Conservation (phyloP, 2,888 invertebrate species). For the Steinernema scapterisci region DNA sequence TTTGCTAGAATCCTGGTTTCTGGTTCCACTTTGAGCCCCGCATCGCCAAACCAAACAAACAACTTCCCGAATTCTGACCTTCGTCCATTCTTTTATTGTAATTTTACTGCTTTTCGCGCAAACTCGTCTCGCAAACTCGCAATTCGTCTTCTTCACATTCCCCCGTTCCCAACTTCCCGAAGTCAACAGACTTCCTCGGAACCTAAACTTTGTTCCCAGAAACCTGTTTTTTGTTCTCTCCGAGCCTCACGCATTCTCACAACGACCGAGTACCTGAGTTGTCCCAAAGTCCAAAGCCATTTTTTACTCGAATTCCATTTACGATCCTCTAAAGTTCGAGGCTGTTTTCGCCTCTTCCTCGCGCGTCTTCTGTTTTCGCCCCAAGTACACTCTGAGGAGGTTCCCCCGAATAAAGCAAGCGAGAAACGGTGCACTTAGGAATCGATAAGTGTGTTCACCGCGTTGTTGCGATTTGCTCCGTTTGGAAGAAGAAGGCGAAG, state of each 20-base stretch:
- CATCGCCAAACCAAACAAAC: too few relatives aligned
- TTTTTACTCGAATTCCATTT: neutral
- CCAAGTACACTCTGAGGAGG: neutral
- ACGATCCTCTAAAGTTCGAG: neutral
- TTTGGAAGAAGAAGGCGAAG: neutral
- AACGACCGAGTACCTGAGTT: too few relatives aligned
- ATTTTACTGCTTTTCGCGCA: neutral
- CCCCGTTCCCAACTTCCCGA: neutral
- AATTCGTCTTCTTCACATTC: neutral
- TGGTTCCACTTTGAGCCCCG: too few relatives aligned
- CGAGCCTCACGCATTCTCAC: neutral
- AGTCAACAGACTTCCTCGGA: neutral
- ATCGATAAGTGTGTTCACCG: neutral
- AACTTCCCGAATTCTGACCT: neutral
- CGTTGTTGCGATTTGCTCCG: neutral
- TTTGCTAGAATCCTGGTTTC: too few relatives aligned
- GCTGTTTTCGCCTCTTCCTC: too few relatives aligned
- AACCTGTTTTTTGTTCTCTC: neutral
- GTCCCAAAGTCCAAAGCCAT: neutral
- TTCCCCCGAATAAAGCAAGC: slow-evolving; percentile 3
- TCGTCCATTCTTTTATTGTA: neutral
- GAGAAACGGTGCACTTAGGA: neutral
- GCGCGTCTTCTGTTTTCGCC: too few relatives aligned
- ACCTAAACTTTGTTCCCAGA: neutral
- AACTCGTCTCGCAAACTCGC: neutral